Base-by-base conservation (phyloP, 1,140 invertebrate species). In the Stegodyphus mimosarum region DNA sequence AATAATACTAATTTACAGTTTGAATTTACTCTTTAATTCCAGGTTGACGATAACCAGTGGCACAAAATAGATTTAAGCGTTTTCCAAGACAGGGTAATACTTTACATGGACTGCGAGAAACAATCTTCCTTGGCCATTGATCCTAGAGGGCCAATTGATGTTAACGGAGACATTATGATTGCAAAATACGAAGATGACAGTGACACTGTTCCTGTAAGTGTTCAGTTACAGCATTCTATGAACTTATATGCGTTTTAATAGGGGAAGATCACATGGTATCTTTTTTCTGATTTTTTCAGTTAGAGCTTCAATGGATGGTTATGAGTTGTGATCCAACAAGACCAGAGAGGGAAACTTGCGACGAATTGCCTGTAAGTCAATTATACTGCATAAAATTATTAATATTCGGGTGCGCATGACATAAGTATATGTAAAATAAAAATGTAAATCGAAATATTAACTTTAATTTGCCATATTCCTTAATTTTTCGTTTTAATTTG, bases 221-320 rank as follows among this genome's bases (percentile, higher is more conserved):
- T 33, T 67, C 55, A 7, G 64, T 67, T 17, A 15, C n/a, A 1
- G 6, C 9, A 67, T n/a, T 67, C 17, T 5, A 15, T 60, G 55
- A 15, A 67, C 5, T 67, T 67, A 7, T n/a, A 17, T 67, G 17
- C 6, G 2, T 18, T 2, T n/a, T 18, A 7, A n/a, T 7, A 67
- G 2, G 64, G 9, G 11, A 67, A 17, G 64, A 7, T 15, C 2
- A 9, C 9, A 60, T 60, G 15, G 9, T 60, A 60, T 2, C 6
- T 75, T 81, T 69, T 87, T n/a, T 72, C 79, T 4, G 9, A 66
- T 51, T 80, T 89, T 75, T 85, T 70, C 71, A 95, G 94, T 93
- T 95, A 88, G 95, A 95, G 89, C 90, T 96, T 52, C 95, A 96
- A 92, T 95, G 94, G 94, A 94, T 95, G 93, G 92, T 94, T 11